Percentiles rank a stretch among this genome's conserved stretches.
phyloP scores from a whole-genome alignment of 2,797 vertebrate species.

The Lagocephalus sceleratus region DNA sequence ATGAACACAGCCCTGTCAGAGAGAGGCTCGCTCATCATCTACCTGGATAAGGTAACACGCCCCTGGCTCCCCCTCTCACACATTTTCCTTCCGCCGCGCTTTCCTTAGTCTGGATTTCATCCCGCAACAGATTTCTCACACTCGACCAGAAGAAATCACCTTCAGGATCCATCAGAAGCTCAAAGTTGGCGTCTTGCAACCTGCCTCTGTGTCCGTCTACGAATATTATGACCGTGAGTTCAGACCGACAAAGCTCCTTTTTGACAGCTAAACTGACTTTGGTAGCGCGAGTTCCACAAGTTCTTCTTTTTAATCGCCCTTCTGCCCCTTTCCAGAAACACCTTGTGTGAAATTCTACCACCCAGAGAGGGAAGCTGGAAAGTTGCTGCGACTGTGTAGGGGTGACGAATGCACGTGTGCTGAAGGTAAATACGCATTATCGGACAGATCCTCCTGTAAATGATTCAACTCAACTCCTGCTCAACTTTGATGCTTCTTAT shows the following conservation, averaged over 20 bases:
- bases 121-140: slow-evolving; percentile 53
- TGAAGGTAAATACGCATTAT: slow-evolving; percentile 68
- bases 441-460: too few species aligned
- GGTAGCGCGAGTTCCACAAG: too few species aligned
- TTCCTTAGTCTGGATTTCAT: background rate
- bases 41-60: slow-evolving; percentile 79
- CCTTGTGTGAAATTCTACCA: slow-evolving; percentile 79
- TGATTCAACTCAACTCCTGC: background rate
- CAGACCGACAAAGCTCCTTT: background rate
- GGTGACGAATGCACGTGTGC: slow-evolving; percentile 75
- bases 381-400: slow-evolving; percentile 72
- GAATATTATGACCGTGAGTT: slow-evolving; percentile 76
- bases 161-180: slow-evolving; percentile 51
- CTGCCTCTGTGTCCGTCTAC: slow-evolving; percentile 76
- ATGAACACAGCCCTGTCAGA: slow-evolving; percentile 66
- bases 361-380: slow-evolving; percentile 63
- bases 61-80: too few species aligned
- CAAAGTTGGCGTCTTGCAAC: slow-evolving; percentile 71
- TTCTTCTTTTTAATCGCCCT: too few species aligned
- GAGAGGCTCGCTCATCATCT: slow-evolving; percentile 82
- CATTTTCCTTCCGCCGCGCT: background rate
- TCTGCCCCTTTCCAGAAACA: slow-evolving; percentile 46
- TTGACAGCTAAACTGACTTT: too few species aligned
- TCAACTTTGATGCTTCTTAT: background rate
- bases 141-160: slow-evolving; percentile 40